phyloP scores from a whole-genome alignment of 2,888 invertebrate genomes.

The Synanthedon myopaeformis region DNA sequence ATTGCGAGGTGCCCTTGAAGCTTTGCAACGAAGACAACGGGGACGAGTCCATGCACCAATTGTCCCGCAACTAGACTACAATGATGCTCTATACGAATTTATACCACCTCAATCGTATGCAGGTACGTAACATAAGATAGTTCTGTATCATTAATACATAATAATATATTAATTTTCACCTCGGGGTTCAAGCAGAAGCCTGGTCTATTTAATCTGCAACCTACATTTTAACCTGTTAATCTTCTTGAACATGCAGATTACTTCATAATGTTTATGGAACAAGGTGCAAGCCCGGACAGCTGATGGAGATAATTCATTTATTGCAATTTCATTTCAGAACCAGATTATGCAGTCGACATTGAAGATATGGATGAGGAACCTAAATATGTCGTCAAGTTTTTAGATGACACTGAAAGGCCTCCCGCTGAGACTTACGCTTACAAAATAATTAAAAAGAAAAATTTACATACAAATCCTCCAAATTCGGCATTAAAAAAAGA shows the following conservation, averaged over 20 bases:
- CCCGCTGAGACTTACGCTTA: constrained; percentile 67
- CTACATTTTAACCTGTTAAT: too few species aligned
- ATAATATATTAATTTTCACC: background rate
- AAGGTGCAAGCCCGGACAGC: too few species aligned
- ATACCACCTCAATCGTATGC: constrained; percentile 50
- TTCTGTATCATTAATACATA: constrained; percentile 10
- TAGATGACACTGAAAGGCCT: constrained; percentile 51
- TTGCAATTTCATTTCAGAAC: constrained; percentile 29
- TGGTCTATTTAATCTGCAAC: too few species aligned
- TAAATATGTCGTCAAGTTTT: constrained; percentile 47
- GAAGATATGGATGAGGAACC: constrained; percentile 42
- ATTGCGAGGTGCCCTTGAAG: constrained; percentile 63
- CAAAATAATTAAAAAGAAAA: constrained; percentile 64
- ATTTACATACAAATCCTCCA: constrained; percentile 22
- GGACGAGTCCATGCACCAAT: constrained; percentile 38
- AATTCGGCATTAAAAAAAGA: constrained; percentile 28
- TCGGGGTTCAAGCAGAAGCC: too few species aligned
- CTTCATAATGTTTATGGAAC: too few species aligned
- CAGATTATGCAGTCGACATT: constrained; percentile 44
- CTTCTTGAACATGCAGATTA: too few species aligned
- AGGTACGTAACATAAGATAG: constrained; percentile 13
- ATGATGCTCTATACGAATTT: constrained; percentile 47
- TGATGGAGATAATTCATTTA: too few species aligned
- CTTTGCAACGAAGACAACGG: constrained; percentile 63
- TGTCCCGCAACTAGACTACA: constrained; percentile 36